Evolutionary conservation across 1,140 invertebrate genomes (phyloP).

Genomic region (Aphidius ervi): DNA sequence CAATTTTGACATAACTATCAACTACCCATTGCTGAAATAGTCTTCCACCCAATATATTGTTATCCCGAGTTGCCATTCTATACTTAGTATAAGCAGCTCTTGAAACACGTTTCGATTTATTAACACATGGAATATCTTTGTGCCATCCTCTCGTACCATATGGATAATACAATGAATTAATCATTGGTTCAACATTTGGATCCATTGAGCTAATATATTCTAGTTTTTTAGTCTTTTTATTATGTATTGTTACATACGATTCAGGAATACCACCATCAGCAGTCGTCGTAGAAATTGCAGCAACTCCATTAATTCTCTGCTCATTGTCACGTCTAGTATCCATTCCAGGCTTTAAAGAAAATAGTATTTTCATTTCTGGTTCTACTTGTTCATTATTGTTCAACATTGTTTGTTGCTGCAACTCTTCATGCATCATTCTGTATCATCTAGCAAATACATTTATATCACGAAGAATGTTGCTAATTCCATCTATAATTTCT

Average conservation of each 20-base stretch:
- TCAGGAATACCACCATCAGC: slow-evolving; percentile 19
- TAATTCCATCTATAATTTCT: no score
- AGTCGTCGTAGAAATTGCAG: slow-evolving; percentile 18
- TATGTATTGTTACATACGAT: slow-evolving; percentile 18
- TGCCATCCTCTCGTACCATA: slow-evolving; percentile 19
- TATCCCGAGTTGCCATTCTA: slow-evolving; percentile 15
- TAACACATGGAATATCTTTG: slow-evolving; percentile 11
- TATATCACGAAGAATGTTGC: no score
- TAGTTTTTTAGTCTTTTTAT: slow-evolving; percentile 16
- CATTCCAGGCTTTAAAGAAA: slow-evolving; percentile 17
- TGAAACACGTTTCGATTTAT: slow-evolving; percentile 12
- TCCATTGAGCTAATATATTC: slow-evolving; percentile 17
- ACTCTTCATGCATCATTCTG: no score
- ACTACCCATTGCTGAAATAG: slow-evolving; percentile 5
- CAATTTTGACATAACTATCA: slow-evolving; percentile 9
- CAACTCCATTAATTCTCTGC: slow-evolving; percentile 18
- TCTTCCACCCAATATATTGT: slow-evolving; percentile 1
- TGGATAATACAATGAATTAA: slow-evolving; percentile 19
- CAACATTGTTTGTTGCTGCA: no score
- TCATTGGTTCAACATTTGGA: slow-evolving; percentile 17
- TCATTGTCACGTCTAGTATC: slow-evolving; percentile 15
- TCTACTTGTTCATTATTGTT: not conserved
- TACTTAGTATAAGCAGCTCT: slow-evolving; percentile 18
- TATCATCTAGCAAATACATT: no score
- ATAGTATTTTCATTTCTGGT: slow-evolving; percentile 17